phyloP scores from a whole-genome alignment of 2,113 vertebrate species.

The Aleadryas rufinucha region DNA sequence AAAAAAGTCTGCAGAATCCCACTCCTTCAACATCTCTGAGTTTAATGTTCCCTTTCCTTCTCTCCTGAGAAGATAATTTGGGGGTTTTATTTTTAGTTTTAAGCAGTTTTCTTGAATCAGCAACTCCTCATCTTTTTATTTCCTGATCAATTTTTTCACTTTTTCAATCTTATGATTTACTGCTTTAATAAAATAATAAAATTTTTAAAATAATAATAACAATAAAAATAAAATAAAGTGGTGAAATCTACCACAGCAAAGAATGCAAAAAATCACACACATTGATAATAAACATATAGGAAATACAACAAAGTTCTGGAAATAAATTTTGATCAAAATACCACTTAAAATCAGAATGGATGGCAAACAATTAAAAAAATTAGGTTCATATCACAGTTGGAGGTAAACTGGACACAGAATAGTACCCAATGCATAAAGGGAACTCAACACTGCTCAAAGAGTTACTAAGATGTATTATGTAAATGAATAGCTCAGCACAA shows the following conservation, averaged over 20 bases:
- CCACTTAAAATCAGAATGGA: neutral
- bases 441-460: neutral
- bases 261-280: neutral
- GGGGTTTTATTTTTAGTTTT: neutral
- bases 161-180: neutral
- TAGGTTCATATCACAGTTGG: neutral
- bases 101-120: neutral
- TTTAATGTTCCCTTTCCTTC: neutral
- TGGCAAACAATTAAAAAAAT: neutral
- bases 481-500: neutral
- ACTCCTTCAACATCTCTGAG: neutral
- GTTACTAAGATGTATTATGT: neutral
- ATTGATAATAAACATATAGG: neutral
- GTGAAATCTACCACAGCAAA: neutral
- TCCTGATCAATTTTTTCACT: neutral
- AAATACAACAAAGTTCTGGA: neutral
- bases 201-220: too few relatives aligned
- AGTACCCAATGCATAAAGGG: neutral
- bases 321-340: neutral
- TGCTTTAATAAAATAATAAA: neutral
- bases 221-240: neutral
- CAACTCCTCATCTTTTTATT: neutral
- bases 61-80: neutral
- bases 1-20: rapidly evolving
- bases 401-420: neutral